phyloP scores from a whole-genome alignment of 1,140 invertebrate species.

The Papilio helenus region DNA sequence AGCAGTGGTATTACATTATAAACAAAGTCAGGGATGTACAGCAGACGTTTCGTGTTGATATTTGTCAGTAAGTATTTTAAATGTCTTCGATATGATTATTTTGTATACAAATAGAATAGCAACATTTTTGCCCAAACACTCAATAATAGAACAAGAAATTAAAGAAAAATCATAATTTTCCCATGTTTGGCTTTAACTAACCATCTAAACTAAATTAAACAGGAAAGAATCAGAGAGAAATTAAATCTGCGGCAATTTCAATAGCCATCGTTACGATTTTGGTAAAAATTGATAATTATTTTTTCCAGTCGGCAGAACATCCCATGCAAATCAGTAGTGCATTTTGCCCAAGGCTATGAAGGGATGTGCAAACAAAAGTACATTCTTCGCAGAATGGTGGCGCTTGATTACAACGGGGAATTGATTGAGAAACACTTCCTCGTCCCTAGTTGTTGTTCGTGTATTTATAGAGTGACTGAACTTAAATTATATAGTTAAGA shows the following conservation, averaged over 20 bases:
- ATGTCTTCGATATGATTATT: neutral
- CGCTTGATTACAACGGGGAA: conserved; percentile 78
- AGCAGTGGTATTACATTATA: conserved; percentile 60
- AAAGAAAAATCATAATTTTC: too few relatives aligned
- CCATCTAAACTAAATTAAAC: too few relatives aligned
- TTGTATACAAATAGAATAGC: too few relatives aligned
- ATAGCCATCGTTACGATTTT: neutral
- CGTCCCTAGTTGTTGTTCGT: conserved; percentile 87
- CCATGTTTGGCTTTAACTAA: too few relatives aligned
- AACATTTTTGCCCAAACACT: too few relatives aligned
- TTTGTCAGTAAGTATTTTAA: conserved; percentile 61
- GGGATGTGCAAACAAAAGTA: conserved; percentile 86
- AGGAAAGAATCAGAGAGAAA: too few relatives aligned
- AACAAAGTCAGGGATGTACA: conserved; percentile 55
- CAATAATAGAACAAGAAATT: too few relatives aligned
- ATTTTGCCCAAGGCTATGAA: conserved; percentile 79
- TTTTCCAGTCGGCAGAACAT: conserved; percentile 63
- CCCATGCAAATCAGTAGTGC: conserved; percentile 68
- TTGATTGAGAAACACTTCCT: conserved; percentile 81
- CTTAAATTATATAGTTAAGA: conserved; percentile 27
- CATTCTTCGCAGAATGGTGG: conserved; percentile 83
- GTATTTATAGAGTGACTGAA: conserved; percentile 56
- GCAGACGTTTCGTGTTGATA: conserved; percentile 65
- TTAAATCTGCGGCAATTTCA: neutral
- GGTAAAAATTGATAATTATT: conserved; percentile 35